Conservation (phyloP, 2,113 vertebrate genomes). For the Arenaria interpres region DNA sequence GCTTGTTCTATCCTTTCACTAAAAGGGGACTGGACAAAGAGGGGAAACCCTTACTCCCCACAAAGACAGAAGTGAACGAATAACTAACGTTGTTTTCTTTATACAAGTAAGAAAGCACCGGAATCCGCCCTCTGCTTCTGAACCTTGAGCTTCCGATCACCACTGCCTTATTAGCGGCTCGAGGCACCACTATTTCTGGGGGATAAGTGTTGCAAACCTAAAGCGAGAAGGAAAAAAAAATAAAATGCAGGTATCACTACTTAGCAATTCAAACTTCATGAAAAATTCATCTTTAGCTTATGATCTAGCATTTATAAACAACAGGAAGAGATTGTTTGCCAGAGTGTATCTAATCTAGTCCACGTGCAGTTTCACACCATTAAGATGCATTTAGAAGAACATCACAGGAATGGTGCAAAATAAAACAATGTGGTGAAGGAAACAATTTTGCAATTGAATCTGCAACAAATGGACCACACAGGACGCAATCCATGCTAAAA, state of each 20-base stretch:
- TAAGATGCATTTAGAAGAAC: neutral
- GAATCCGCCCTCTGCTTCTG: constrained; percentile 82
- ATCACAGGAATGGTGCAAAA: neutral
- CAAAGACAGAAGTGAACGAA: neutral
- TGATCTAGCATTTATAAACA: neutral
- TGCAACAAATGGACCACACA: neutral
- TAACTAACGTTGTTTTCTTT: constrained; percentile 80
- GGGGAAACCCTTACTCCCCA: neutral
- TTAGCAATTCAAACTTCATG: neutral
- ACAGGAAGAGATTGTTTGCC: neutral
- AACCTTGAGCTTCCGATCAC: constrained; percentile 83
- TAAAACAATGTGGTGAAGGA: neutral
- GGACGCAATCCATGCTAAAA: neutral
- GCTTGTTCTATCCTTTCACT: neutral
- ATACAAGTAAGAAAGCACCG: constrained; percentile 81
- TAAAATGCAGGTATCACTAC: neutral
- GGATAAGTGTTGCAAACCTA: constrained; percentile 83
- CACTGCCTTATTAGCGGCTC: constrained; percentile 65
- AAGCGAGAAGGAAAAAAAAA: neutral
- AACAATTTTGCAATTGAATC: neutral
- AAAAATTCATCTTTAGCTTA: neutral
- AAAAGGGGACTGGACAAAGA: neutral
- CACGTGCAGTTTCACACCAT: neutral
- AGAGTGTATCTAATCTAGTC: rapidly evolving
- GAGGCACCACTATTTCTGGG: constrained; percentile 76